phyloP scores from a whole-genome alignment of 2,113 vertebrate species.

The Eptesicus fuscus region DNA sequence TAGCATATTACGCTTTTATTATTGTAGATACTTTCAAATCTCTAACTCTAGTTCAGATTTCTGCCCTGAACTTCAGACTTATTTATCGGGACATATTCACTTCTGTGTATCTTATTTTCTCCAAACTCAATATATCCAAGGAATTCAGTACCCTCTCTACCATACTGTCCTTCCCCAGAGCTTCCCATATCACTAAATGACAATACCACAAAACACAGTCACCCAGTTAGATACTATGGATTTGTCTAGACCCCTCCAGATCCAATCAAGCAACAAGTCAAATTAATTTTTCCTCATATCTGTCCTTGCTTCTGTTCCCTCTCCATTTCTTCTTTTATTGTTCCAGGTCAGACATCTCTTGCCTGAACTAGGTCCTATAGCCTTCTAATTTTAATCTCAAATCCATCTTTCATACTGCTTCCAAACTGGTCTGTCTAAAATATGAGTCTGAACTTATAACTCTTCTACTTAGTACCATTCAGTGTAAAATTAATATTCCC shows the following conservation, averaged over 20 bases:
- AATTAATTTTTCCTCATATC: not conserved
- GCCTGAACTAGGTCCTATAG: not conserved
- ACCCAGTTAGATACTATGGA: not conserved
- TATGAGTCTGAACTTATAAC: not conserved
- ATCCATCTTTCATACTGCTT: not conserved
- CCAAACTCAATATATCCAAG: not conserved
- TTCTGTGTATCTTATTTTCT: not conserved
- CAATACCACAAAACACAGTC: not conserved
- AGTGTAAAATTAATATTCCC: not conserved
- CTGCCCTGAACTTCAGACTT: not conserved
- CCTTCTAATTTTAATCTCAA: not conserved
- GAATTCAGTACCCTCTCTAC: not conserved
- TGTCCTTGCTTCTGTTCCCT: not conserved
- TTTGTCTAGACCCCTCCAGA: not conserved
- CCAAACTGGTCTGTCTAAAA: not conserved
- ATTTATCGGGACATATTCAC: not conserved
- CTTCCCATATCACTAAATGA: not conserved
- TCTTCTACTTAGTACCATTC: not conserved
- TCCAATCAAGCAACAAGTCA: not conserved
- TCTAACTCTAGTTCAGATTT: not conserved
- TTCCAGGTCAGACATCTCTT: not conserved
- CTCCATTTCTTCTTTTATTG: not conserved
- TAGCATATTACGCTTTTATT: no score
- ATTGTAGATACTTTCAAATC: not conserved
- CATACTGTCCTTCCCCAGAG: not conserved